A percentile compares a stretch with the other conserved stretches of the same genome.
Conservation (phyloP, 53 echinoderm and acorn worm species). For the Crossaster papposus region DNA sequence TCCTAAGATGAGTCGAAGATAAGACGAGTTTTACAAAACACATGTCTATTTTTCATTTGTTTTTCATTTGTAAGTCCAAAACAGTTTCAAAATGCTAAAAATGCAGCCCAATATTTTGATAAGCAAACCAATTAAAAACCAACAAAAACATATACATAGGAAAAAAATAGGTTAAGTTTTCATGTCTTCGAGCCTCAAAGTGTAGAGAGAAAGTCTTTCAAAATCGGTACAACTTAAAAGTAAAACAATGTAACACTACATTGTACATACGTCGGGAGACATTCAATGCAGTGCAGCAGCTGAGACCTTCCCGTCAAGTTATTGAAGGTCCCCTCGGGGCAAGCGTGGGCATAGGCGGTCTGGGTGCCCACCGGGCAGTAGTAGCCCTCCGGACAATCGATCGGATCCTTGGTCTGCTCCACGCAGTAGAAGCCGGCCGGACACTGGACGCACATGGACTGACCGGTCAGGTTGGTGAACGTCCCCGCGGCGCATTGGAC, state of each 20-base stretch:
- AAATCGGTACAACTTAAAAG: neutral
- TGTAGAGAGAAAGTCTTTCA: too few species aligned
- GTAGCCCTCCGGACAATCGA: conserved; percentile 84
- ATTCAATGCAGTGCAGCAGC: conserved; percentile 75
- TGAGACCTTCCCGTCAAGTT: conserved; percentile 75
- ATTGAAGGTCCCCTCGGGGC: conserved; percentile 89
- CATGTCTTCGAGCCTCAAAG: too few species aligned
- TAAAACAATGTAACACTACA: neutral
- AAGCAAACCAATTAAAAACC: too few species aligned
- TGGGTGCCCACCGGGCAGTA: conserved; percentile 79
- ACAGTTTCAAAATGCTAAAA: too few species aligned
- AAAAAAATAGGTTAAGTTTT: too few species aligned
- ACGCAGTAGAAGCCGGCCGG: conserved; percentile 89
- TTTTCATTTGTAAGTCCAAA: too few species aligned
- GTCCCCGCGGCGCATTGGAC: conserved; percentile 74
- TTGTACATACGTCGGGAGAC: conserved; percentile 82
- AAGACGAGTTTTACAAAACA: too few species aligned
- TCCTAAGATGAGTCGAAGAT: too few species aligned
- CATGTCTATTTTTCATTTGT: too few species aligned
- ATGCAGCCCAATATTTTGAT: too few species aligned
- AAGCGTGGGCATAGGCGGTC: conserved; percentile 78
- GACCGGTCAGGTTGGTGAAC: conserved; percentile 90
- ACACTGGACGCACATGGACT: conserved; percentile 66
- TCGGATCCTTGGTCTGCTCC: conserved; percentile 83
- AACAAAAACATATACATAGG: too few species aligned